Base-by-base conservation (phyloP, 2,113 vertebrate genomes). In the Cyprinus carpio region DNA sequence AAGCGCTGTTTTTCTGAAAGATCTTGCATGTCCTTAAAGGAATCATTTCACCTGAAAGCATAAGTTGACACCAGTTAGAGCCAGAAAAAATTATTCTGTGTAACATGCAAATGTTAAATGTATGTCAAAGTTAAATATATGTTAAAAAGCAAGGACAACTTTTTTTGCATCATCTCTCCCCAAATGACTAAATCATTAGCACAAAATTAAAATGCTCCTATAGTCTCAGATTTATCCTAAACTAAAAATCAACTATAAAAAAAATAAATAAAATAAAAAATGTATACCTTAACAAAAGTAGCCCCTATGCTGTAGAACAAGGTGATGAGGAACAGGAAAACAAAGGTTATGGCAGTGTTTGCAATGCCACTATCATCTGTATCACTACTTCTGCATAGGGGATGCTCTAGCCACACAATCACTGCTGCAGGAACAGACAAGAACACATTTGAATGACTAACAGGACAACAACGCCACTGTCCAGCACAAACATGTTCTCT, bases 301-400 rank as follows among this genome's bases (percentile, higher is more conserved):
- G 95, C 95, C 0, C 93, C 96, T 65, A 96, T 93, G 84, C 94
- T 94, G 90, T 97, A 97, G 90, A 96, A 91, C 31, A 97, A 93
- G n/a, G 95, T 95, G 88, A 97, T 91, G 86, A 97, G 94, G 91
- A 97, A 97, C 83, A 97, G 96, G 8, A 96, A 88, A 31, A 97
- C 94, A 91, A 97, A 97, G n/a, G 95, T 94, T 71, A 96, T 67
- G 9, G 94, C 94, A 0, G 95, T 95, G 31, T 89, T 92, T 64
- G 87, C 92, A 62, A 94, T 87, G 87, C 90, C 91, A 84, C 95
- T 93, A 4, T 94, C 90, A 7, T 95, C 88, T n/a, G 86, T 87
- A 2, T 89, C 91, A 0, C 0, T 7, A 3, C 0, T 2, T 51
- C 20, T n/a, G 6, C 77, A 43, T 12, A 46, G 20, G 1, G 81